phyloP scores from a whole-genome alignment of 2,797 vertebrate genomes.

The Parauchenoglanis ngamensis region DNA sequence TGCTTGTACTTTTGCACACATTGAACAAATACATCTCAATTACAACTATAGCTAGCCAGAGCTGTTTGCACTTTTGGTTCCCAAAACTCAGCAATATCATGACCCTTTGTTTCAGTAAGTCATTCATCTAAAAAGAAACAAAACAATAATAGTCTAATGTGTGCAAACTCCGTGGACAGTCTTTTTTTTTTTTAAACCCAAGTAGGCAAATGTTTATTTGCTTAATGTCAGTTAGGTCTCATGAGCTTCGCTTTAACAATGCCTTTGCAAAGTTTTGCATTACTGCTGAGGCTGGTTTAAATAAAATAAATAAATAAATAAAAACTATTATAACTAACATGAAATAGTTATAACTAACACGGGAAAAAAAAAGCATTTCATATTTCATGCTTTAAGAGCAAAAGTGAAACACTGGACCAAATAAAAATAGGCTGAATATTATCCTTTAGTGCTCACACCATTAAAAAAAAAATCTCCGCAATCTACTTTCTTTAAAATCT shows the following conservation, averaged over 20 bases:
- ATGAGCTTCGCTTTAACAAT: background rate
- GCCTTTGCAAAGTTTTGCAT: background rate
- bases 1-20: background rate
- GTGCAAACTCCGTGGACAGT: background rate
- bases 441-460: slow-evolving; percentile 47
- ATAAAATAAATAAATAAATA: background rate
- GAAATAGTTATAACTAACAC: background rate
- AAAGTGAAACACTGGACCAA: slow-evolving; percentile 3
- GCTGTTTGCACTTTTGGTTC: background rate
- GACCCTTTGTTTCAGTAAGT: background rate
- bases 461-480: slow-evolving; percentile 51
- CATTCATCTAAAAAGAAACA: background rate
- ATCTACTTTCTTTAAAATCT: slow-evolving; percentile 59
- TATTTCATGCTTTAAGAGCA: slow-evolving; percentile 16
- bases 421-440: slow-evolving; percentile 8
- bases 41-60: background rate
- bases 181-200: background rate
- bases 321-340: background rate
- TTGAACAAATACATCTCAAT: background rate
- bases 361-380: background rate
- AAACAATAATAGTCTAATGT: background rate
- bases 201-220: background rate
- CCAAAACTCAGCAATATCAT: background rate
- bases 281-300: background rate
- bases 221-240: background rate